Evolutionary conservation across 64 coral and sea anemone species (phyloP), one percentile per base, ranked within the genome.

Genomic region (Cladopsammia gracilis): DNA sequence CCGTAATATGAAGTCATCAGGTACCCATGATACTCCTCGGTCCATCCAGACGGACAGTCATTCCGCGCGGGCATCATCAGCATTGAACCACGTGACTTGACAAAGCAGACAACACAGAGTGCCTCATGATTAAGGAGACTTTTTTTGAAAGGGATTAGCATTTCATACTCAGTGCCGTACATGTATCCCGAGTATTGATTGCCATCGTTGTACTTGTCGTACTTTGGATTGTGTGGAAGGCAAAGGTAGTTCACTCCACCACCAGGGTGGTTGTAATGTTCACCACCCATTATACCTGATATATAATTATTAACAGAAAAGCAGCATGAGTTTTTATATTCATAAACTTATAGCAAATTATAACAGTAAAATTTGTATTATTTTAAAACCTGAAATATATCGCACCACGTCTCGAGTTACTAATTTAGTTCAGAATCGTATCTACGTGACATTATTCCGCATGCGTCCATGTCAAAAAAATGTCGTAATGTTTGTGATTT

Each of bases 41-140:
- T 64, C 87, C 87, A 89, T 89, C 87, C 87, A 34, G 57, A 25
- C 1, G 58, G 58, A 76, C 87, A 89, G 53, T 89, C 87, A 46
- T 89, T 74, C 16, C 48, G 76, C 2, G 58, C 87, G n/a, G 87
- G 87, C 20, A 78, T 78, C 73, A 89, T 89, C 71, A 89, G 5
- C 45, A 51, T 59, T 53, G 89, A 46, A 23, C 62, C 70, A 64
- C 89, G 89, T 60, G 52, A 79, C 64, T 24, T 68, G 18, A 91
- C 89, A 26, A 71, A 73, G 24, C 89, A 91, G 8, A 82, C 89
- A 70, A 61, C 52, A 25, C 78, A 91, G 4, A 67, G 67, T 46
- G 50, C 66, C 7, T 86, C 83, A 22, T 86, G 83, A 50, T 86
- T 46, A 15, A 71, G 64, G 52, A 86, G 66, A 51, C 47, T 47